Conservation (phyloP, 2,113 vertebrate species). For the Hyperoodon ampullatus region DNA sequence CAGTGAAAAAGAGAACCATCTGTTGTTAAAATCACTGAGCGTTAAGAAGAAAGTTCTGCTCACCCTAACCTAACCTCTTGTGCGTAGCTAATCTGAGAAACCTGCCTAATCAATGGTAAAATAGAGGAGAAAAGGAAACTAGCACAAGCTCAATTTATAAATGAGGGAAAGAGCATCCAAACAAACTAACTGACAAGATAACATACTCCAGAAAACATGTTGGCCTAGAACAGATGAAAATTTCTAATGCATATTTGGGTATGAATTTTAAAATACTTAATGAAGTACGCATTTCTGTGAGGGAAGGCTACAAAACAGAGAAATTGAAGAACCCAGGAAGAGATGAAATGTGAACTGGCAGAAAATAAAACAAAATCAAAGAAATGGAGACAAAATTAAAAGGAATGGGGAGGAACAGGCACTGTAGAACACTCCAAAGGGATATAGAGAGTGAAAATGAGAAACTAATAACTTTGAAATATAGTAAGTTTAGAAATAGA, state of each 20-base stretch:
- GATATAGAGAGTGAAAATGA: not conserved
- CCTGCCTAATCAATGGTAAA: not conserved
- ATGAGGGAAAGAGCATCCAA: not conserved
- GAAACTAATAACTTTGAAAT: not conserved
- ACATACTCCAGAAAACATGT: not conserved
- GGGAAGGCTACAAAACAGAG: constrained; percentile 22
- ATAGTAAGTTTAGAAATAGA: not conserved
- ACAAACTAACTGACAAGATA: too few relatives aligned
- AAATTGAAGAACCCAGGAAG: not conserved
- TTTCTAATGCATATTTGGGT: not conserved
- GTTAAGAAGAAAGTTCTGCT: not conserved
- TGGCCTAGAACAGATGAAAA: constrained; percentile 15
- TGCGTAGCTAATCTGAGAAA: not conserved
- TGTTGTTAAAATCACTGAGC: not conserved
- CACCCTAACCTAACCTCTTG: not conserved
- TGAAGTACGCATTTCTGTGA: not conserved
- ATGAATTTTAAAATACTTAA: constrained; percentile 20
- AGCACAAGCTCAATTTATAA: not conserved
- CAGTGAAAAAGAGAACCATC: not conserved
- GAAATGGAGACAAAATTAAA: constrained; percentile 4
- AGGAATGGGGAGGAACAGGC: not conserved
- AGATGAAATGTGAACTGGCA: not conserved
- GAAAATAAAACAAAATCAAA: constrained; percentile 39
- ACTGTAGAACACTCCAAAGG: not conserved
- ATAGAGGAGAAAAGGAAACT: not conserved